Conservation (phyloP, 2,888 invertebrate species). For the Coremacera marginata region DNA sequence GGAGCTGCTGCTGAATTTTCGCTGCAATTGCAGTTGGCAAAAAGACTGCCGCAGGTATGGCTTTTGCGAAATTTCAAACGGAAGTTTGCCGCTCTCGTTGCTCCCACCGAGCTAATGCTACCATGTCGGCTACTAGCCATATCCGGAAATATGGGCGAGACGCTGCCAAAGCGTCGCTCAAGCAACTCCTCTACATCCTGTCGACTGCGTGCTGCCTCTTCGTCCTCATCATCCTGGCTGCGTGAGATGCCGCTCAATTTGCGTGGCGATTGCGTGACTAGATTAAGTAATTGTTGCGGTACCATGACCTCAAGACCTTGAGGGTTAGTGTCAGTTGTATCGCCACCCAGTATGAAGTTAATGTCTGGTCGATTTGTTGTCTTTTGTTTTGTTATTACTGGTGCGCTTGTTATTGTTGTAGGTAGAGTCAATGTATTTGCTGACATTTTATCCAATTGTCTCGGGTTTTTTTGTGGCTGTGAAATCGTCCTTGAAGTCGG, state of each 20-base stretch:
- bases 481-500: neutral
- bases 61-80: slow-evolving; percentile 60
- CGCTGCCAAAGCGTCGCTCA: slow-evolving; percentile 50
- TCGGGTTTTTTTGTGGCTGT: neutral
- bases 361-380: slow-evolving; percentile 10
- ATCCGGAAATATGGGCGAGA: slow-evolving; percentile 45
- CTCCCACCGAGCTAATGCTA: slow-evolving; percentile 48
- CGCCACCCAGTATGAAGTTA: slow-evolving; percentile 1
- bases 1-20: slow-evolving; percentile 39
- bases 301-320: neutral
- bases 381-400: neutral
- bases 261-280: neutral
- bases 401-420: neutral
- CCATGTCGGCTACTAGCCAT: slow-evolving; percentile 7
- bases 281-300: neutral
- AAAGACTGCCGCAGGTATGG: slow-evolving; percentile 64
- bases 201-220: slow-evolving; percentile 14
- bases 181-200: slow-evolving; percentile 40
- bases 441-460: neutral
- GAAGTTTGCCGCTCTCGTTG: slow-evolving; percentile 50
- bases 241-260: slow-evolving; percentile 42
- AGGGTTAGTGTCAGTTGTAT: neutral
- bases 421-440: neutral
- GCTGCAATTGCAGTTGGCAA: slow-evolving; percentile 61
- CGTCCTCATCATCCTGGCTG: slow-evolving; percentile 46